Conservation (phyloP, 2,797 vertebrate species). For the Lutjanus campechanus region DNA sequence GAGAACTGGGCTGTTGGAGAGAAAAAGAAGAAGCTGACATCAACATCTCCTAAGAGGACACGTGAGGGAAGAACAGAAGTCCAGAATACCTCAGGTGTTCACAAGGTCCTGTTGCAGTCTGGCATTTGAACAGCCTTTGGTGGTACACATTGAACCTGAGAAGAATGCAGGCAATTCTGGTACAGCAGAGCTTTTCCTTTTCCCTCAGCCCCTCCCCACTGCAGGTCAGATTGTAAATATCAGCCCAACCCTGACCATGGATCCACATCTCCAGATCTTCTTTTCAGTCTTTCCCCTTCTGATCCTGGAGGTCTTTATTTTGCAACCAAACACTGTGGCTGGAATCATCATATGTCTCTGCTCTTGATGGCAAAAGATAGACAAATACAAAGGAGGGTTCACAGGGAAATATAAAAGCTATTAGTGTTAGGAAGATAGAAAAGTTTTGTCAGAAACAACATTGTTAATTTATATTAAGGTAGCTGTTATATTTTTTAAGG, state of each 20-base stretch:
- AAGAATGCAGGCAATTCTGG: slow-evolving; percentile 51
- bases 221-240: slow-evolving; percentile 20
- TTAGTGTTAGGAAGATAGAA: neutral
- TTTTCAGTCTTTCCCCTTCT: no score
- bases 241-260: slow-evolving; percentile 4
- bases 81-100: slow-evolving; percentile 22
- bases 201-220: slow-evolving; percentile 34
- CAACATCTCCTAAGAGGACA: slow-evolving; percentile 46
- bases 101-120: slow-evolving; percentile 20
- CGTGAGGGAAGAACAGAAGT: slow-evolving; percentile 19
- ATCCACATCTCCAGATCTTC: slow-evolving; percentile 36
- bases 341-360: slow-evolving; percentile 1
- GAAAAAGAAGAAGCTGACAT: slow-evolving; percentile 54
- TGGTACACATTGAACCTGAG: slow-evolving; percentile 49
- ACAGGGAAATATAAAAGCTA: slow-evolving; percentile 29
- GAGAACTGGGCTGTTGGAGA: slow-evolving; percentile 50
- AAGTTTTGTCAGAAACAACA: neutral
- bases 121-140: slow-evolving; percentile 28
- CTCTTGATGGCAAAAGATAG: slow-evolving; percentile 39
- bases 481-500: no score
- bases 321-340: slow-evolving; percentile 52
- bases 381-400: slow-evolving; percentile 28
- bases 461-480: neutral
- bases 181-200: slow-evolving; percentile 60
- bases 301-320: slow-evolving; percentile 57